A percentile compares a stretch with the other conserved stretches of the same genome.
Conservation (phyloP, 1,140 invertebrate genomes). For the Camponotus vicinus region DNA sequence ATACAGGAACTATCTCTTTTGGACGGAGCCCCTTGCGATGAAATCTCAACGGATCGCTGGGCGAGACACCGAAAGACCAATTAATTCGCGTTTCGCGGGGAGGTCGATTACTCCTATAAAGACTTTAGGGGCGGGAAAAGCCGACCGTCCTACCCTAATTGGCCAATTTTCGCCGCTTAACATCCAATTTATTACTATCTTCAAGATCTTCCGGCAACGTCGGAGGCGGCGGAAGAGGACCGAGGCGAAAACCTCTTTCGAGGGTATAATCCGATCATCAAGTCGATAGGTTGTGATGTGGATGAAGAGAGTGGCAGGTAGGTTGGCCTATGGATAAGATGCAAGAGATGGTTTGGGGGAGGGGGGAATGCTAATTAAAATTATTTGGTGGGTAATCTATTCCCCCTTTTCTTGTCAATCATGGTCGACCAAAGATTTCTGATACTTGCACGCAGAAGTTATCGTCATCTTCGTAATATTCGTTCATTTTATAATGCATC, state of each 20-base stretch:
- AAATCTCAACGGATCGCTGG: constrained; percentile 55
- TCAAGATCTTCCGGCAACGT: constrained; percentile 68
- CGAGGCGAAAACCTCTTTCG: constrained; percentile 72
- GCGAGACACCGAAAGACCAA: constrained; percentile 72
- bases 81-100: constrained; percentile 78
- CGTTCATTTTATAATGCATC: constrained; percentile 5
- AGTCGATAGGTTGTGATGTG: constrained; percentile 72
- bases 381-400: constrained; percentile 70
- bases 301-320: constrained; percentile 49
- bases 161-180: constrained; percentile 83
- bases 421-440: constrained; percentile 13
- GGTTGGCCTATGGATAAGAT: constrained; percentile 14
- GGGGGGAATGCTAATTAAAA: constrained; percentile 76
- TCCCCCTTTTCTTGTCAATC: constrained; percentile 36
- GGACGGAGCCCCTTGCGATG: constrained; percentile 3
- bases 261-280: constrained; percentile 74
- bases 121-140: constrained; percentile 78
- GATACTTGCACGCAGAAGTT: constrained; percentile 22
- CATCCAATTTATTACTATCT: constrained; percentile 82
- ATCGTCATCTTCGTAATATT: constrained; percentile 25
- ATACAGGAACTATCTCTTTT: constrained; percentile 26
- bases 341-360: background rate
- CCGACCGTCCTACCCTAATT: constrained; percentile 78
- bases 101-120: constrained; percentile 78
- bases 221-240: constrained; percentile 57